phyloP scores from a whole-genome alignment of 1,140 invertebrate genomes.

The Andricus grossulariae region DNA sequence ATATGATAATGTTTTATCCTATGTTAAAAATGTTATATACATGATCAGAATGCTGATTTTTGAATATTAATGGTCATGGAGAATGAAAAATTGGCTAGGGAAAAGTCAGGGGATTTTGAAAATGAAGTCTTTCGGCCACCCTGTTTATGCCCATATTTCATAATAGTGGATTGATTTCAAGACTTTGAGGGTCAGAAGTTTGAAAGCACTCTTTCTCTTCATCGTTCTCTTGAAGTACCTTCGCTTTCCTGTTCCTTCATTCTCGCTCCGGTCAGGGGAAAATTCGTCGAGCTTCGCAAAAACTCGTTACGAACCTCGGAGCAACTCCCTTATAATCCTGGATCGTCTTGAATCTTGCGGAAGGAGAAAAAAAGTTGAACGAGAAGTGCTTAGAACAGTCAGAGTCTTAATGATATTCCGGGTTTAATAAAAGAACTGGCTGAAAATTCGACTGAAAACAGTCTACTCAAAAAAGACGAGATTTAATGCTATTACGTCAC shows the following conservation, averaged over 20 bases:
- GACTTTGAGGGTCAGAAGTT: constrained; percentile 23
- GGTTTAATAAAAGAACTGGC: constrained; percentile 15
- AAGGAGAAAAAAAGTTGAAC: constrained; percentile 27
- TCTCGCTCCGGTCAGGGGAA: constrained; percentile 17
- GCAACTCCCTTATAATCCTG: constrained; percentile 29
- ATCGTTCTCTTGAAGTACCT: constrained; percentile 28
- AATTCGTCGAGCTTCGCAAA: constrained; percentile 27
- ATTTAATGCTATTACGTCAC: neutral
- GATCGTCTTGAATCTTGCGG: constrained; percentile 22
- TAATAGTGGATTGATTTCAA: constrained; percentile 22
- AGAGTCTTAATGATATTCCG: constrained; percentile 23
- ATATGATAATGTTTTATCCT: neutral
- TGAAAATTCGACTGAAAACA: constrained; percentile 25
- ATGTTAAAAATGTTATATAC: no score
- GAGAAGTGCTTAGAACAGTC: constrained; percentile 43
- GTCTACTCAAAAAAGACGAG: neutral
- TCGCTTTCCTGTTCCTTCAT: neutral
- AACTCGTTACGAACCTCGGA: constrained; percentile 23
- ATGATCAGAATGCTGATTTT: no score
- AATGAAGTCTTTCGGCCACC: no score
- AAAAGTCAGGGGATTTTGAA: no score
- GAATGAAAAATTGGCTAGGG: no score
- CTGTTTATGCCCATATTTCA: neutral
- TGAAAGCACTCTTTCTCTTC: constrained; percentile 7
- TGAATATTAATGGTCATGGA: no score